phyloP scores from a whole-genome alignment of 2,888 invertebrate species.

The Drosophila acutilabella region DNA sequence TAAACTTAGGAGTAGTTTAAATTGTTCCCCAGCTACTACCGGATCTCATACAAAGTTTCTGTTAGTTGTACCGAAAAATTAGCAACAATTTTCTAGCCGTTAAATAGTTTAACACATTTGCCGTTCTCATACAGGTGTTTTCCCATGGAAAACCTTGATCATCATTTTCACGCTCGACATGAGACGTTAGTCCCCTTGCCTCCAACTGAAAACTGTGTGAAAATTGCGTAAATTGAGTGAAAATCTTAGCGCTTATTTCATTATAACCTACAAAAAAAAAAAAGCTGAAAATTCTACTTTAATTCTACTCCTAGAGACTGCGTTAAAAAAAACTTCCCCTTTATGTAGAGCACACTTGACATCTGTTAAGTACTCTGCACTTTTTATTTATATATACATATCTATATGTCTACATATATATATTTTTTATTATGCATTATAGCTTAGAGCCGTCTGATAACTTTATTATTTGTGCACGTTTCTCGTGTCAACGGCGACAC shows the following conservation, averaged over 20 bases:
- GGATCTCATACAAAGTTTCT: slow-evolving; percentile 28
- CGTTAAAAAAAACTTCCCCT: slow-evolving; percentile 3
- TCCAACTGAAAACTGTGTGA: slow-evolving; percentile 12
- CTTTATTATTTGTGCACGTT: slow-evolving; percentile 65
- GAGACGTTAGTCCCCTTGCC: too few species aligned
- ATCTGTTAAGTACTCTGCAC: slow-evolving; percentile 22
- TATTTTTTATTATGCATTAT: slow-evolving; percentile 27
- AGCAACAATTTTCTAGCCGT: slow-evolving; percentile 45
- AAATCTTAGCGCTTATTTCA: not conserved
- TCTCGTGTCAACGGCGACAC: slow-evolving; percentile 52
- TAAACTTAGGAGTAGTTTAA: not conserved
- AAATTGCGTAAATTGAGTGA: slow-evolving; percentile 7
- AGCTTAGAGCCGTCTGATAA: slow-evolving; percentile 45
- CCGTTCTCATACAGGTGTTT: slow-evolving; percentile 21
- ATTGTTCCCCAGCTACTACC: not conserved
- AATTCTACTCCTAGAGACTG: too few species aligned
- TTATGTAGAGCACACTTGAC: slow-evolving; percentile 11
- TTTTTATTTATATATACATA: slow-evolving; percentile 1
- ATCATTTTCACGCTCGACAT: not conserved
- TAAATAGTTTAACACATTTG: slow-evolving; percentile 25
- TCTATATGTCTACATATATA: not conserved
- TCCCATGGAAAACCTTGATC: slow-evolving; percentile 55
- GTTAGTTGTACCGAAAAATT: slow-evolving; percentile 39
- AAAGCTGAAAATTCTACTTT: too few species aligned
- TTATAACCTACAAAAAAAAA: too few species aligned